These are phyloP conservation scores for Calliopsis andreniformis DNA, from an alignment of 1,140 invertebrate species.

Conservation along the genomic window DNA sequence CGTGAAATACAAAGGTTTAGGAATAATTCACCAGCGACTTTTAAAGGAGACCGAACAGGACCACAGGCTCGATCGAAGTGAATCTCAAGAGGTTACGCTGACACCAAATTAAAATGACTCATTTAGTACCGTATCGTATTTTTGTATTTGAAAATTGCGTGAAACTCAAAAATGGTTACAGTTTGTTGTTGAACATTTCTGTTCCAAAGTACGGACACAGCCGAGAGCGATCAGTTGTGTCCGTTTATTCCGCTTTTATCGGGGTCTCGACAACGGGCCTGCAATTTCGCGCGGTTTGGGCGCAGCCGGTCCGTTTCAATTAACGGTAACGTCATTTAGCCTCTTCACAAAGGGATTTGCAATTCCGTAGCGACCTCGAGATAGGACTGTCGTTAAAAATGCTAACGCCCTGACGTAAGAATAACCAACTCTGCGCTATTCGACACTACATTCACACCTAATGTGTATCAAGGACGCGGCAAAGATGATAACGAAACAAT, in stretches of 20 bases:
- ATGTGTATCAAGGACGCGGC: not conserved
- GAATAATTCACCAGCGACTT: too few relatives aligned
- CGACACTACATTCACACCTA: not conserved
- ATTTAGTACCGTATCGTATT: too few relatives aligned
- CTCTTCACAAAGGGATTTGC: slow-evolving; percentile 59
- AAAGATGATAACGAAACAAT: not conserved
- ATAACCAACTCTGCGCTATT: not conserved
- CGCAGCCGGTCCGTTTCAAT: slow-evolving; percentile 69
- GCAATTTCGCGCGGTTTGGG: slow-evolving; percentile 64
- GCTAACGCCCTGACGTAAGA: slow-evolving; percentile 22
- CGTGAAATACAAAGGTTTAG: too few relatives aligned
- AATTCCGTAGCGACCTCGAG: slow-evolving; percentile 39
- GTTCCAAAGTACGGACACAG: slow-evolving; percentile 12
- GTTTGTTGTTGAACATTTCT: not conserved
- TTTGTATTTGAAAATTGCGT: too few relatives aligned
- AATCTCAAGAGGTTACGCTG: too few relatives aligned
- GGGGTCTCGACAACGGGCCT: slow-evolving; percentile 22
- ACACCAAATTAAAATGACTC: too few relatives aligned
- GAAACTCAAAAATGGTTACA: too few relatives aligned
- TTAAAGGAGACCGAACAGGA: too few relatives aligned
- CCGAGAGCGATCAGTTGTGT: slow-evolving; percentile 1
- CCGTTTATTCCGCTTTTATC: slow-evolving; percentile 58
- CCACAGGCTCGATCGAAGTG: too few relatives aligned
- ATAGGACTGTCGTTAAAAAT: slow-evolving; percentile 31
- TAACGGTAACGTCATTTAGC: slow-evolving; percentile 65